Evolutionary conservation across 2,797 vertebrate genomes (phyloP), one percentile per base, ranked within the genome.

Genomic region (Sus cebifrons): DNA sequence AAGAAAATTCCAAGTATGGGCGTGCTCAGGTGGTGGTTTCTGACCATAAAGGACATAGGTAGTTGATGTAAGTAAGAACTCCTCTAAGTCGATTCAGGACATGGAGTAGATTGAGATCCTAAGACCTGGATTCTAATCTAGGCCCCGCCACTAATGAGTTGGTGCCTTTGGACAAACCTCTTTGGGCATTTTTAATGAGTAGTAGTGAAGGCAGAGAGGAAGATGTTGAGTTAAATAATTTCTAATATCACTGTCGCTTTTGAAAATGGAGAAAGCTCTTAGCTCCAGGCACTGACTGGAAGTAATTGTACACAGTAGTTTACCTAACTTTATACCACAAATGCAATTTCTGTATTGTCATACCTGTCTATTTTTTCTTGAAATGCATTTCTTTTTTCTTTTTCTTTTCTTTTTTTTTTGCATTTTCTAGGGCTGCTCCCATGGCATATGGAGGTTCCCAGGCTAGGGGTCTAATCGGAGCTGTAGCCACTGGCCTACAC

Each of bases 121-220:
- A 82, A 83, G 40, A 52, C 64, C n/a, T 93, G 44, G 32, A 44
- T 94, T 92, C 93, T 86, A 91, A 85, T 17, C 16, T 81, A 88
- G 82, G 16, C 65, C 18, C 7, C 87, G 44, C 27, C 20, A 25
- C 44, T 91, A 29, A 36, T 62, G 77, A 83, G 58, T 68, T 89
- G 85, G 18, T 93, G 56, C 52, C 82, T 95, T 90, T 65, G 85
- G 68, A 21, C 68, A 92, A 89, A 86, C 2, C 1, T 82, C 21
- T 82, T 85, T 23, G 17, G 40, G 17, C 18, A 71, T 71, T 8
- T 67, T 49, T 44, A 21, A n/a, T 11, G 21, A 60, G n/a, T 87
- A 77, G n/a, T 14, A 92, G 2, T 94, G 7, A 17, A 89, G 7
- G 11, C 14, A 81, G 40, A 62, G 27, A 85, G 77, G 62, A 94